These are phyloP conservation scores for Lacanobia oleracea DNA, from an alignment of 2,888 invertebrate species.

Conservation along the genomic window DNA sequence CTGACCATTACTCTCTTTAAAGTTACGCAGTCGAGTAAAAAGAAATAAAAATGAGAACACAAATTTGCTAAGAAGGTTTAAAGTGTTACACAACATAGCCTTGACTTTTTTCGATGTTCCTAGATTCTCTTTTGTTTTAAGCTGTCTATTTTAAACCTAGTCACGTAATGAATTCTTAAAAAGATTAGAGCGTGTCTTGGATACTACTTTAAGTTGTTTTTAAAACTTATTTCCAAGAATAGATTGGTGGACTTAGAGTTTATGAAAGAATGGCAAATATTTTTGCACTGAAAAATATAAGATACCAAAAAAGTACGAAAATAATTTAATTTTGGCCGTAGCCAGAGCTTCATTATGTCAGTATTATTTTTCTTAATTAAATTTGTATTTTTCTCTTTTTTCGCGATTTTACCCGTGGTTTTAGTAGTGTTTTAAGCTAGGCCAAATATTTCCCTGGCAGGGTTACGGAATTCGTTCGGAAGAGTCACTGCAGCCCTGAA, in stretches of 20 bases:
- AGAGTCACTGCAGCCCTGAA: too few species aligned
- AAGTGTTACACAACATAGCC: background rate
- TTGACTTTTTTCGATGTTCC: slow-evolving; percentile 6
- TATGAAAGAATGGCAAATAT: slow-evolving; percentile 5
- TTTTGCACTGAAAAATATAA: slow-evolving; percentile 7
- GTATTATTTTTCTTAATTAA: slow-evolving; percentile 31
- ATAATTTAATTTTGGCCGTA: background rate
- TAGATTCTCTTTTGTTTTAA: slow-evolving; percentile 24
- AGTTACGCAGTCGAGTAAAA: background rate
- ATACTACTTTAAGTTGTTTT: slow-evolving; percentile 34
- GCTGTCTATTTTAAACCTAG: slow-evolving; percentile 8
- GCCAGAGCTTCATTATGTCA: slow-evolving; percentile 1
- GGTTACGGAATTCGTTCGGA: too few species aligned
- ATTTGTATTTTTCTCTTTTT: slow-evolving; percentile 1
- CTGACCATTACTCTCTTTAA: background rate
- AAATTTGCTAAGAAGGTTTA: background rate
- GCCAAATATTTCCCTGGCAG: too few species aligned
- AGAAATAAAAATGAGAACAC: background rate
- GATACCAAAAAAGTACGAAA: background rate
- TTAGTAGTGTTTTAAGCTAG: background rate
- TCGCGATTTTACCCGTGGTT: background rate
- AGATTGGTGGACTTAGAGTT: slow-evolving; percentile 34
- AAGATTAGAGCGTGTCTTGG: slow-evolving; percentile 15
- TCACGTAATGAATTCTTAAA: slow-evolving; percentile 42
- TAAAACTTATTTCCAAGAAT: slow-evolving; percentile 33